Evolutionary conservation across 2,888 invertebrate genomes (phyloP), one percentile per base, ranked within the genome.

Genomic region (Megaustenia siamemsis): DNA sequence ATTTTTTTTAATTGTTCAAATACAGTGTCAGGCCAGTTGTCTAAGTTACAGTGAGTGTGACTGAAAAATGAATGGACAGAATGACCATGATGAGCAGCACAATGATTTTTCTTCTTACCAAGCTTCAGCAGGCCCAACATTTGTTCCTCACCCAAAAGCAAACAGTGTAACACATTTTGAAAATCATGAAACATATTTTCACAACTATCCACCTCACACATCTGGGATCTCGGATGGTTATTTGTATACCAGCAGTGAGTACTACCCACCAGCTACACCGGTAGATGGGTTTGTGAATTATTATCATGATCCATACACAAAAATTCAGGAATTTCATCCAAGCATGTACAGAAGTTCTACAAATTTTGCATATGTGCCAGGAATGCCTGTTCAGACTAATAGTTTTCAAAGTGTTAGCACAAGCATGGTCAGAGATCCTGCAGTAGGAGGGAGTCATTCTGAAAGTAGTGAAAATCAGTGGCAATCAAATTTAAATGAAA

Each of bases 351-450:
- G 45, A 18, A 63, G 28, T 66, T 18, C 63, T 78, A 21, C 66
- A 21, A 49, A 56, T 35, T 69, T 69, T 24, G 40, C 66, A n/a
- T 80, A 56, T 80, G 21, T 80, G 24, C 80, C 80, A 38, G 80
- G 80, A 53, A 80, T 66, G 66, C 75, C 75, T n/a, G n/a, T 82
- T 18, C 82, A 60, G 28, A 32, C n/a, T n/a, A 66, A 82, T 43
- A 10, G 49, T 66, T 82, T 76, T 66, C 49, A n/a, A 43, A 56
- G 35, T 40, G 56, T 32, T 8, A 24, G 43, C 18, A 43, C 32
- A 18, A 40, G 60, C 21, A n/a, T 53, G 71, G 32, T 73, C 38
- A 43, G 60, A 56, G 60, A 82, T 40, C 8, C 28, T 45, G 32
- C 71, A 3, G 28, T 28, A 8, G 40, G 49, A 28, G 66, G 38